These are phyloP conservation scores for Rapana venosa DNA, from an alignment of 2,888 invertebrate genomes.

Conservation along the genomic window DNA sequence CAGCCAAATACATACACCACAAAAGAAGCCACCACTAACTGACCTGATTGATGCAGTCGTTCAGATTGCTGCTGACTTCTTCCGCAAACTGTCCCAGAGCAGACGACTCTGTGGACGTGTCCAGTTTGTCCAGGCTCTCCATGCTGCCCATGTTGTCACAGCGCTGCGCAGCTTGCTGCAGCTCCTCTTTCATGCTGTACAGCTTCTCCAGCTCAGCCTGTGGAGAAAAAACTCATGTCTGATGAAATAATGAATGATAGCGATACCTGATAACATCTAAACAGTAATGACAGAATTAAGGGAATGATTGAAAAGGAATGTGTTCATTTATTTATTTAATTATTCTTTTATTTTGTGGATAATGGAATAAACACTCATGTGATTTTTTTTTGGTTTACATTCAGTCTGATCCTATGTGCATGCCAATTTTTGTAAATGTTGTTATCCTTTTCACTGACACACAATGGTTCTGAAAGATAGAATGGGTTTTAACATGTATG, in stretches of 20 bases:
- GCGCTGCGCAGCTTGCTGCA: constrained; percentile 92
- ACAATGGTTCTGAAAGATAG: background rate
- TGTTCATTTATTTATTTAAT: no score
- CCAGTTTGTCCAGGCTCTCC: constrained; percentile 83
- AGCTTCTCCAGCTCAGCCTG: constrained; percentile 88
- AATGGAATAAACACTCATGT: no score
- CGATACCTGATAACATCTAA: background rate
- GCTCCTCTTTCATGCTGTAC: constrained; percentile 91
- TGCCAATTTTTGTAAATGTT: no score
- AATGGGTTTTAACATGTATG: background rate
- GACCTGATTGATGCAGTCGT: constrained; percentile 67
- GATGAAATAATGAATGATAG: background rate
- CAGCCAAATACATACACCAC: no score
- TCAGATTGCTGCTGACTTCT: constrained; percentile 59
- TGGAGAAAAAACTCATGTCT: background rate
- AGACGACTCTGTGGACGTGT: constrained; percentile 50
- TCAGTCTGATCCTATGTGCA: no score
- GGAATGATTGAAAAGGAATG: no score
- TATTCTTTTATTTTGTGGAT: no score
- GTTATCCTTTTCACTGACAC: background rate
- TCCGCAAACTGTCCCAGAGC: constrained; percentile 62
- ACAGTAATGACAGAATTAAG: background rate
- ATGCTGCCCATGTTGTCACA: constrained; percentile 93
- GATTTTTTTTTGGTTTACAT: no score
- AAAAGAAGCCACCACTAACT: background rate